A percentile compares a stretch with the other conserved stretches of the same genome.
phyloP scores from a whole-genome alignment of 2,888 invertebrate genomes.

The Volucella zonaria region DNA sequence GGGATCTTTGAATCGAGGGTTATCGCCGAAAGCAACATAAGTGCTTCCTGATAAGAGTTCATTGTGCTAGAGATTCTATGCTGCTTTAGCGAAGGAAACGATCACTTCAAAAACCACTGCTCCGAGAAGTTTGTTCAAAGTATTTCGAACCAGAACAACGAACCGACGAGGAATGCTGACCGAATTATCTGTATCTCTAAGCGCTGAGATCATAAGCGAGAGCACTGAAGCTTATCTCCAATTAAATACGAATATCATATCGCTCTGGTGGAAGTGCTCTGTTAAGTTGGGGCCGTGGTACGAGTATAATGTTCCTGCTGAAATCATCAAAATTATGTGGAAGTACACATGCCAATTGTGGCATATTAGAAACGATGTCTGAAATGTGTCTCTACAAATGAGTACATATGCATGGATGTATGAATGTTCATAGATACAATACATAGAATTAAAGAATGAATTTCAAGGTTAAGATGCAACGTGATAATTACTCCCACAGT shows the following conservation, averaged over 20 bases:
- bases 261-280: background rate
- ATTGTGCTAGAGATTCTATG: slow-evolving; percentile 75
- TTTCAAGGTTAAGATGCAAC: slow-evolving; percentile 54
- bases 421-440: slow-evolving; percentile 12
- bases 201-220: slow-evolving; percentile 58
- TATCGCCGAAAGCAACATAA: slow-evolving; percentile 76
- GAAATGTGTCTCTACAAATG: background rate
- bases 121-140: slow-evolving; percentile 7
- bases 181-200: slow-evolving; percentile 52
- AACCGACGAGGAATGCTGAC: slow-evolving; percentile 46
- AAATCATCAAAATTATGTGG: slow-evolving; percentile 50
- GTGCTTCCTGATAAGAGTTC: slow-evolving; percentile 78
- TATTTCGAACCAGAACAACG: slow-evolving; percentile 34
- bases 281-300: background rate
- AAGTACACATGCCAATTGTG: slow-evolving; percentile 47
- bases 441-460: slow-evolving; percentile 38
- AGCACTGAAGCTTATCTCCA: slow-evolving; percentile 57
- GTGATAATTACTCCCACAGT: slow-evolving; percentile 44
- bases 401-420: no score
- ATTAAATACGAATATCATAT: slow-evolving; percentile 34
- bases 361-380: slow-evolving; percentile 33
- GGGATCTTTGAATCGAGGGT: slow-evolving; percentile 75
- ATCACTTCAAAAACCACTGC: slow-evolving; percentile 10
- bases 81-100: slow-evolving; percentile 1
- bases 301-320: slow-evolving; percentile 35